Evolutionary conservation across 2,113 vertebrate species (phyloP).

Genomic region (Dicentrarchus labrax): DNA sequence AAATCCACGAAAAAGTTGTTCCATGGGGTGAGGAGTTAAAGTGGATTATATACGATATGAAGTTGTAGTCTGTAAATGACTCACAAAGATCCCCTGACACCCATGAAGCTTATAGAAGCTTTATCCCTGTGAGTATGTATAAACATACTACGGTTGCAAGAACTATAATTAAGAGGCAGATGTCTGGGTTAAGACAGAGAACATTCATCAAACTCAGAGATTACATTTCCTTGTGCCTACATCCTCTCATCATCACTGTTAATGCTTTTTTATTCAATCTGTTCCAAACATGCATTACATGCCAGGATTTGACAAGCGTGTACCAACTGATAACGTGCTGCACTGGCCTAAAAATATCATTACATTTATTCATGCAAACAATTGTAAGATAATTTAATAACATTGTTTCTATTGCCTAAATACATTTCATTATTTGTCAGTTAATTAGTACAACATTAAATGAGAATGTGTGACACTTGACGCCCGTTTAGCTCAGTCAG

Average conservation of each 20-base stretch:
- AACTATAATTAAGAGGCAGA: conserved; percentile 30
- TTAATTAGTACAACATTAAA: not conserved
- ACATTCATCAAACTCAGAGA: conserved; percentile 40
- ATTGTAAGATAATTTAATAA: not conserved
- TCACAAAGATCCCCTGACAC: conserved; percentile 1
- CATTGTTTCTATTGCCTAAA: not conserved
- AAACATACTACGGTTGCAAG: not conserved
- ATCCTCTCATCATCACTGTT: conserved; percentile 12
- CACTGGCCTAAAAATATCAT: not conserved
- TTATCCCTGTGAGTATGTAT: not conserved
- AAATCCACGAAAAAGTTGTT: conserved; percentile 6
- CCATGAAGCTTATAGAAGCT: conserved; percentile 20
- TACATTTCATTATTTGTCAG: not conserved
- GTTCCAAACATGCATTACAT: conserved; percentile 10
- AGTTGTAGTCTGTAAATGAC: not conserved
- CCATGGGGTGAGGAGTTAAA: not conserved
- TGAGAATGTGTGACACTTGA: not conserved
- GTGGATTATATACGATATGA: not conserved
- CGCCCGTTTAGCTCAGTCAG: too few relatives aligned
- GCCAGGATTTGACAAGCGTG: not conserved
- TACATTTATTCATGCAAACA: not conserved
- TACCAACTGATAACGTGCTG: not conserved
- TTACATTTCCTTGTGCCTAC: conserved; percentile 3
- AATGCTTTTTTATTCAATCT: conserved; percentile 27
- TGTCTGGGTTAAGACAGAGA: conserved; percentile 19